Conservation (phyloP, 53 echinoderm and acorn worm species). For the Temnopleurus reevesii region DNA sequence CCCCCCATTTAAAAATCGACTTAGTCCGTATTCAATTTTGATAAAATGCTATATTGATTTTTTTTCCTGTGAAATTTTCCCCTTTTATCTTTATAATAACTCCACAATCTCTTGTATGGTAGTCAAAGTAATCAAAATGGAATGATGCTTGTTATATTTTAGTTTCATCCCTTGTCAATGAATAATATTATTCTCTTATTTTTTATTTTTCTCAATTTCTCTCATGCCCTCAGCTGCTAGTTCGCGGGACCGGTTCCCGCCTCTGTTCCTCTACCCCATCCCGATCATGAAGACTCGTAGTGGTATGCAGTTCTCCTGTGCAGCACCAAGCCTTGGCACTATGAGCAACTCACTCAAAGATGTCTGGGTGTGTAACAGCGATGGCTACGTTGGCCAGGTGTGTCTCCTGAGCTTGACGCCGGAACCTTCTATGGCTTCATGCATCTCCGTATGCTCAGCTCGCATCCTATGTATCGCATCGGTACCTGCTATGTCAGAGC, state of each 20-base stretch:
- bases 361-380: slow-evolving; percentile 99
- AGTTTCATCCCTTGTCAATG: too few species aligned
- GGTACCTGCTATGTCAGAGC: slow-evolving; percentile 82
- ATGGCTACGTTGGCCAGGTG: slow-evolving; percentile 99
- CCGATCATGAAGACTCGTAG: slow-evolving; percentile 98
- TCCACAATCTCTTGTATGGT: too few species aligned
- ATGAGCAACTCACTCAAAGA: slow-evolving; percentile 91
- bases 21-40: too few species aligned
- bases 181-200: too few species aligned
- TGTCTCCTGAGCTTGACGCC: slow-evolving; percentile 87
- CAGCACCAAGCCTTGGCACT: slow-evolving; percentile 82
- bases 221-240: slow-evolving; percentile 71
- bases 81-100: too few species aligned
- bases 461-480: slow-evolving; percentile 94
- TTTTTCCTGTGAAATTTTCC: too few species aligned
- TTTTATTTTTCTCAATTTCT: not conserved
- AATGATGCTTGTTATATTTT: too few species aligned
- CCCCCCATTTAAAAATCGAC: too few species aligned
- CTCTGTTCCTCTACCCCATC: slow-evolving; percentile 93
- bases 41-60: too few species aligned
- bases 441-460: slow-evolving; percentile 94
- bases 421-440: slow-evolving; percentile 91
- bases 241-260: slow-evolving; percentile 95
- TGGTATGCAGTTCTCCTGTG: slow-evolving; percentile 99
- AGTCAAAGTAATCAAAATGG: too few species aligned